These are phyloP conservation scores for Pristionchus maxplancki DNA, from an alignment of 2,888 invertebrate genomes.

Conservation along the genomic window DNA sequence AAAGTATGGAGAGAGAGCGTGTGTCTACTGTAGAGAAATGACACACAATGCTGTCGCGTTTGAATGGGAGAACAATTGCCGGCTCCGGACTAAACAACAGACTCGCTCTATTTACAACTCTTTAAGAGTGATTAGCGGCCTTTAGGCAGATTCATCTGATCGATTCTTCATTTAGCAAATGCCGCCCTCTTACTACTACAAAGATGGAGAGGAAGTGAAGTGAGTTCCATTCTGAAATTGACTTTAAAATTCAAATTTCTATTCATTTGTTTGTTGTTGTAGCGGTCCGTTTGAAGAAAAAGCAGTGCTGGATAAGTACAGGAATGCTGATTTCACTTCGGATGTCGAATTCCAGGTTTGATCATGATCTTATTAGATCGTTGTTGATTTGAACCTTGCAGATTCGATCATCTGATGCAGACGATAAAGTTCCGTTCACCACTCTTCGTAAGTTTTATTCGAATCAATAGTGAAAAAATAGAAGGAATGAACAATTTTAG, in stretches of 20 bases:
- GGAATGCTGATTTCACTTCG: background rate
- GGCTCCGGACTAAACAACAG: background rate
- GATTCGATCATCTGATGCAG: background rate
- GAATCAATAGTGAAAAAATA: background rate
- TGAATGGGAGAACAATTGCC: background rate
- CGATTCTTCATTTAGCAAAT: background rate
- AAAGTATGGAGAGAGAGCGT: background rate
- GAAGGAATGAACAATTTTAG: background rate
- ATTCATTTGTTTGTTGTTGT: background rate
- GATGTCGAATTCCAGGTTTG: slow-evolving; percentile 32
- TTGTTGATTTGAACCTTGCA: background rate
- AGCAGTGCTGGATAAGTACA: background rate
- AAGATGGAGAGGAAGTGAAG: background rate
- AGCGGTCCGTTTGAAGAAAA: slow-evolving; percentile 2
- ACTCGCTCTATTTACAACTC: background rate
- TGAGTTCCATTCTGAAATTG: background rate
- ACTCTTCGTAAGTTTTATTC: background rate
- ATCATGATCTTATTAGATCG: background rate
- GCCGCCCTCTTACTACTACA: background rate
- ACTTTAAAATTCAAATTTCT: background rate
- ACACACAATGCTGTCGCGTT: background rate
- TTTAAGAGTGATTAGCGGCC: background rate
- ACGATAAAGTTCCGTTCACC: background rate
- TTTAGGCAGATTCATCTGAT: background rate
- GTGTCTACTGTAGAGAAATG: background rate